These are phyloP conservation scores for Chromoteleia sp. DNA, from an alignment of 2,888 invertebrate species.

Conservation along the genomic window DNA sequence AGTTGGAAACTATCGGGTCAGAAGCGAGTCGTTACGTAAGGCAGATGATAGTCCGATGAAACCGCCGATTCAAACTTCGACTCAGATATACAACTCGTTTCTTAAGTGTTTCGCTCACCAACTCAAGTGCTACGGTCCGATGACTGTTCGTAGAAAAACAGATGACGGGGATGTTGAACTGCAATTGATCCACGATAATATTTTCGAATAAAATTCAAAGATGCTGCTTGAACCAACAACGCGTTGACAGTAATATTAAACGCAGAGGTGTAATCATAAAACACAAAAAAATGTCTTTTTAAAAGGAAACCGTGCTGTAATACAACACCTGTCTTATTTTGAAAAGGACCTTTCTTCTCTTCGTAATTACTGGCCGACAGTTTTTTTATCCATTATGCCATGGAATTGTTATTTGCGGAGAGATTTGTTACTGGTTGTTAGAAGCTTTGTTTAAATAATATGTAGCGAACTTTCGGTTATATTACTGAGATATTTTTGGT, in stretches of 20 bases:
- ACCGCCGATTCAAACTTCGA: conserved; percentile 43
- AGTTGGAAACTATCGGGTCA: conserved; percentile 41
- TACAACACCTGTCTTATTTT: conserved; percentile 26
- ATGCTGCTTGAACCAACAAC: not conserved
- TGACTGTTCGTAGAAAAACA: conserved; percentile 36
- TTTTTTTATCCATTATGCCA: not conserved
- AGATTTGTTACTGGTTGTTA: not conserved
- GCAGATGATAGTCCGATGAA: conserved; percentile 51
- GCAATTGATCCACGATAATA: conserved; percentile 4
- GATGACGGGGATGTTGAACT: conserved; percentile 12
- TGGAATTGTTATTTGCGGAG: not conserved
- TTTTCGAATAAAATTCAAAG: not conserved
- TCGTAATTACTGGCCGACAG: conserved; percentile 23
- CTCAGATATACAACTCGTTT: conserved; percentile 29
- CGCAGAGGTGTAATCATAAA: not conserved
- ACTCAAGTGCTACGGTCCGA: conserved; percentile 31
- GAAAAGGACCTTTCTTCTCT: conserved; percentile 16
- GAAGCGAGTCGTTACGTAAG: conserved; percentile 31
- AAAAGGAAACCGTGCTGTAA: conserved; percentile 2
- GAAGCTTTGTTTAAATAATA: no score
- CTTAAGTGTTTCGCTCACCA: conserved; percentile 51
- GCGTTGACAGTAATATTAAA: conserved; percentile 9
- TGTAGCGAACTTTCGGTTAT: no score
- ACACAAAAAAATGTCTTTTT: conserved; percentile 14
- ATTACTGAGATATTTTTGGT: no score